These are phyloP conservation scores for Atethmia centrago DNA, from an alignment of 2,888 invertebrate species.

Conservation along the genomic window DNA sequence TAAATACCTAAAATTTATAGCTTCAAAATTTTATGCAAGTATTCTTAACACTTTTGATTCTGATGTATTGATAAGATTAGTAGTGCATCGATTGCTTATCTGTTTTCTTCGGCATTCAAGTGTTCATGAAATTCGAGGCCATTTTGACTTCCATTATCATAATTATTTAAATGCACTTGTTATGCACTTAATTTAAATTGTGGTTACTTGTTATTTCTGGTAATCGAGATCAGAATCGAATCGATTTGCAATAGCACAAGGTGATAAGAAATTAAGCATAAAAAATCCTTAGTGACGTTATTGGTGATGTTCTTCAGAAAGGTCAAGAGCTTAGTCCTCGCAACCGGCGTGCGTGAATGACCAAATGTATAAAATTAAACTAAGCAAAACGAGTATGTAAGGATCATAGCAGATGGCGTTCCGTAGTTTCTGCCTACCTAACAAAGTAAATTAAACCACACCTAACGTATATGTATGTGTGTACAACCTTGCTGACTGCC, in stretches of 20 bases:
- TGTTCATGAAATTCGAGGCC: constrained; percentile 16
- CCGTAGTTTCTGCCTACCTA: too few species aligned
- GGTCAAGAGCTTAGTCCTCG: too few species aligned
- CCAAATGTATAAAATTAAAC: too few species aligned
- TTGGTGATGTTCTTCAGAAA: too few species aligned
- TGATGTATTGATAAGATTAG: constrained; percentile 21
- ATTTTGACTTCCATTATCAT: background rate
- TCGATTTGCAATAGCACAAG: background rate
- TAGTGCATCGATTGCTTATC: constrained; percentile 37
- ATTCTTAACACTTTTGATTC: background rate
- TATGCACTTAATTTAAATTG: background rate
- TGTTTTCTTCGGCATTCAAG: constrained; percentile 3
- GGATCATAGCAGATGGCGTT: too few species aligned
- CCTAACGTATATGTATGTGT: too few species aligned
- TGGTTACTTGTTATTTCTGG: background rate
- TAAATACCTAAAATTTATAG: background rate
- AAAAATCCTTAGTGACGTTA: background rate
- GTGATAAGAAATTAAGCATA: background rate
- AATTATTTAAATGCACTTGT: constrained; percentile 7
- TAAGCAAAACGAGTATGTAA: too few species aligned
- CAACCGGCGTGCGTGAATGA: too few species aligned
- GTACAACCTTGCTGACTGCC: background rate
- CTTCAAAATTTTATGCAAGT: constrained; percentile 7
- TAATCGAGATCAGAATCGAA: background rate
- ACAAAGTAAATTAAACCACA: too few species aligned